Conservation (phyloP, 2,888 invertebrate genomes). For the Alcis repandata region DNA sequence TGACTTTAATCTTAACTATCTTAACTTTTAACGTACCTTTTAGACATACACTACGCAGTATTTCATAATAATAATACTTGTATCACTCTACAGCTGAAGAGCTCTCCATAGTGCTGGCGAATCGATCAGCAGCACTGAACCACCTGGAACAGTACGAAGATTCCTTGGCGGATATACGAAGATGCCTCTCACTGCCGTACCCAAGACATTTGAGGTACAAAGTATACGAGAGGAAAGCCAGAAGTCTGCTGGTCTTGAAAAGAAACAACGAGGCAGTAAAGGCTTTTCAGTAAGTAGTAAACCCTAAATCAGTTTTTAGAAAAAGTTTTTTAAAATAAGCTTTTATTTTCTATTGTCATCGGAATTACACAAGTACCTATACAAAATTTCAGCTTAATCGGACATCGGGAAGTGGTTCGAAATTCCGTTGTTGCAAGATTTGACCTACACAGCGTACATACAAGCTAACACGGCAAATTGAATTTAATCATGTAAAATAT, state of each 20-base stretch:
- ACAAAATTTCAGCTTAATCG: too few species aligned
- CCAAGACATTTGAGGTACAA: slow-evolving; percentile 92
- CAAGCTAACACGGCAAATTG: too few species aligned
- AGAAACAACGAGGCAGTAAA: slow-evolving; percentile 88
- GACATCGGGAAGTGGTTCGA: too few species aligned
- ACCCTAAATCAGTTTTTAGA: too few species aligned
- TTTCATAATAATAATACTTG: background rate
- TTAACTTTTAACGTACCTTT: background rate
- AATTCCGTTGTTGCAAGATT: too few species aligned
- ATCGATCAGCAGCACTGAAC: slow-evolving; percentile 93
- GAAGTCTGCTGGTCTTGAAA: slow-evolving; percentile 89
- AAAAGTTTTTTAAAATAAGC: too few species aligned
- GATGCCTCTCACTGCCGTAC: slow-evolving; percentile 89
- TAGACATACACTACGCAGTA: background rate
- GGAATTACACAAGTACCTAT: too few species aligned
- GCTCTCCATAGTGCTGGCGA: slow-evolving; percentile 90
- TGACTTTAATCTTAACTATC: background rate
- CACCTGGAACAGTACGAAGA: slow-evolving; percentile 90
- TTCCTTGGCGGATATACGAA: slow-evolving; percentile 90
- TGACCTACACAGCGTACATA: too few species aligned
- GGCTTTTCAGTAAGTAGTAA: slow-evolving; percentile 86
- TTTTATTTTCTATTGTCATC: too few species aligned
- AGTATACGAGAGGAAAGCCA: slow-evolving; percentile 90
- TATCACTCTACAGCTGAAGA: slow-evolving; percentile 82
- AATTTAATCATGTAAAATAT: too few species aligned